Evolutionary conservation across 2,113 vertebrate species (phyloP).

Genomic region (Lycaon pictus): DNA sequence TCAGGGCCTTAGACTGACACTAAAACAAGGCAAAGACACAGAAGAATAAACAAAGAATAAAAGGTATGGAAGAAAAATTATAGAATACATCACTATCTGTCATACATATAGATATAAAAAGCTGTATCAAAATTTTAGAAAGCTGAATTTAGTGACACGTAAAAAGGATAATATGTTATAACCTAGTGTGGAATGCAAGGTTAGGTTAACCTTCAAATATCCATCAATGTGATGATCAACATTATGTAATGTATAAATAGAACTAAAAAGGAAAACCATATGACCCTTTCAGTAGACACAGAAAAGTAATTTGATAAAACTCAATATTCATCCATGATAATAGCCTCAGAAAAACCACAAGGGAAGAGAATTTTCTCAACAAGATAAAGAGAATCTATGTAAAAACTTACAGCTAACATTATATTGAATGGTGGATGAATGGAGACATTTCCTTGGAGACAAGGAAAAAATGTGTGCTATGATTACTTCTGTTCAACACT

Average conservation of each 20-base stretch:
- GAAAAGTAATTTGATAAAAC: constrained; percentile 15
- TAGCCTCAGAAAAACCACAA: background rate
- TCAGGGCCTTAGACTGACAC: background rate
- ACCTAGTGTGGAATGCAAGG: background rate
- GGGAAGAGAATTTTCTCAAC: background rate
- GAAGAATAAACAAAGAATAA: background rate
- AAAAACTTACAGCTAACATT: background rate
- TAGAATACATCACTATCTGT: background rate
- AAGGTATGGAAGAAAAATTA: background rate
- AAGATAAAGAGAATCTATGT: background rate
- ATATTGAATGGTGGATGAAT: background rate
- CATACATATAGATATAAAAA: constrained; percentile 13
- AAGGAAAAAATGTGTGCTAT: background rate
- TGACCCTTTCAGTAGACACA: background rate
- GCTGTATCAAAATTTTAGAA: background rate
- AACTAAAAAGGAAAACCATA: background rate
- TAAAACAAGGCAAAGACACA: background rate
- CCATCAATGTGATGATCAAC: background rate
- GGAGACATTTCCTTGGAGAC: background rate
- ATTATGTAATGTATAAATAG: background rate
- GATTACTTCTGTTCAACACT: background rate
- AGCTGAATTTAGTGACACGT: background rate
- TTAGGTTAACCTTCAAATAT: constrained; percentile 26
- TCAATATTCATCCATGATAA: background rate
- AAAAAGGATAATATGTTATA: background rate